Percentiles rank a stretch among this genome's conserved stretches.
Conservation (phyloP, 2,797 vertebrate genomes). For the Allobates femoralis region DNA sequence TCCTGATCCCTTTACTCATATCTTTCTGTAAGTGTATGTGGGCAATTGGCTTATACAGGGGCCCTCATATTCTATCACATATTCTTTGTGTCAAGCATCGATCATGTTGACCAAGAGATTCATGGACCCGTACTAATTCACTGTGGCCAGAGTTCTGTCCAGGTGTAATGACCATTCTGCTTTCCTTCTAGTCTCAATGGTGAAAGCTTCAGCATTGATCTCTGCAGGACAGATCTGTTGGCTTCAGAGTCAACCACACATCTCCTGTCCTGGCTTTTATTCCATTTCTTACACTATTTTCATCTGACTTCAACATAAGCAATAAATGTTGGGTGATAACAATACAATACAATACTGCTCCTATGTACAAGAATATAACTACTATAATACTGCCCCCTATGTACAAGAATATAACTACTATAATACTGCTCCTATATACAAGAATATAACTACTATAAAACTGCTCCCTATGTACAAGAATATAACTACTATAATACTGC, state of each 20-base stretch:
- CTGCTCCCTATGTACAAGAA: too few species aligned
- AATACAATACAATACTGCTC: too few species aligned
- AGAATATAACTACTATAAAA: background rate
- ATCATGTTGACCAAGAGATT: background rate
- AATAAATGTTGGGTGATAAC: too few species aligned
- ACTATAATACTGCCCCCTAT: too few species aligned
- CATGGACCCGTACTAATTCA: background rate
- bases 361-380: too few species aligned
- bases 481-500: too few species aligned
- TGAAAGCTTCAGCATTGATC: background rate
- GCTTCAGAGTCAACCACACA: background rate
- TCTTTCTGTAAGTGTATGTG: background rate
- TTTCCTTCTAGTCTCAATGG: background rate
- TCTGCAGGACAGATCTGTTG: background rate
- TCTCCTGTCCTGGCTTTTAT: background rate
- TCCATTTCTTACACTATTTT: too few species aligned
- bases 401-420: too few species aligned
- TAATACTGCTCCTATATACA: background rate
- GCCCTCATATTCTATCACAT: background rate
- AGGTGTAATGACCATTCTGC: background rate
- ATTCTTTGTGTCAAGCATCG: background rate
- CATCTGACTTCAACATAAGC: too few species aligned
- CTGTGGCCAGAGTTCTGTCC: background rate
- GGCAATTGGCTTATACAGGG: background rate
- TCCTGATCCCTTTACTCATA: background rate